Evolutionary conservation across 2,888 invertebrate species (phyloP), one percentile per base, ranked within the genome.

Genomic region (Meiosimyza decipiens): DNA sequence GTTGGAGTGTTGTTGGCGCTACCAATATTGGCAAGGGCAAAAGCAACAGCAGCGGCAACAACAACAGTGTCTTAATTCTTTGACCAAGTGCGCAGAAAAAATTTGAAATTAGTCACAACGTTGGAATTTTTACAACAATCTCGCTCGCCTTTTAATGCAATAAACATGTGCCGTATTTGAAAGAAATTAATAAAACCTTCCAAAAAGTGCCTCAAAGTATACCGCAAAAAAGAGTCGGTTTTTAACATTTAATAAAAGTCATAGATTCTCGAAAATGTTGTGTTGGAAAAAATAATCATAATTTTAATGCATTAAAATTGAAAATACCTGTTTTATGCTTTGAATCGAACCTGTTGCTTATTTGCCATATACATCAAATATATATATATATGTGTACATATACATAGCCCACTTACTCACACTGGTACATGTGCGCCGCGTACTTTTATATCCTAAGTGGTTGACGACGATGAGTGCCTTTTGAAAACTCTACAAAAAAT

Each of bases 281-380:
- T 9, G 40, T 40, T 40, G 9, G 9, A 40, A 40, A 40, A 40
- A 40, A n/a, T n/a, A 40, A 40, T 40, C 2, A 40, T 9, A 40
- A 40, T 40, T 40, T 40, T 7, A 9, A 40, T 40, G 40, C 40
- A 40, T 54, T 3, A 54, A 54, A 63, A 73, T 66, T 60, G 16
- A 71, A 71, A 71, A 75, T 74, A 77, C 75, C 72, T 68, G 76
- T 74, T 75, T 75, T 54, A 47, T 52, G 51, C 15, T 49, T 16
- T 47, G 51, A 69, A 71, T 70, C 71, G 72, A 72, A 73, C 73
- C 73, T 75, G 72, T 73, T 75, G 74, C 74, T 69, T 74, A 72
- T 72, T 40, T 28, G 64, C 57, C 68, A 62, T 28, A 13, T 50
- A 47, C n/a, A 28, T 28, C 28, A 49, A 9, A 62, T 18, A 54